These are phyloP conservation scores for Argyrosomus japonicus DNA, from an alignment of 2,113 vertebrate genomes.

Conservation along the genomic window DNA sequence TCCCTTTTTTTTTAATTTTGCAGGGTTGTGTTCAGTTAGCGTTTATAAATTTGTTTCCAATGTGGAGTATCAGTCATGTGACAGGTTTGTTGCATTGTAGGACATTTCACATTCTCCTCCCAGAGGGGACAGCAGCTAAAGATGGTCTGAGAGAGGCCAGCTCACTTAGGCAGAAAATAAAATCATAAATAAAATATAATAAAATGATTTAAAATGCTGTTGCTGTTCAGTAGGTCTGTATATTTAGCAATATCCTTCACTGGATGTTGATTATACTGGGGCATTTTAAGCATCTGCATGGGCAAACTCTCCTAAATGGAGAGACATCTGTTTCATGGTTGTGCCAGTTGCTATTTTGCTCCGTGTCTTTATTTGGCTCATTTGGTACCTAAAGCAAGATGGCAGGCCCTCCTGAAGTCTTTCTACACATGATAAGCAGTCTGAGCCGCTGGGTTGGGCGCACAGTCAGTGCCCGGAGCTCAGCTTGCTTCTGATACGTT, in stretches of 20 bases:
- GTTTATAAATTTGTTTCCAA: constrained; percentile 4
- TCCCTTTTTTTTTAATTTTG: constrained; percentile 9
- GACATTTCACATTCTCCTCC: background rate
- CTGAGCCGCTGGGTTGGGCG: constrained; percentile 31
- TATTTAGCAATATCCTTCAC: constrained; percentile 18
- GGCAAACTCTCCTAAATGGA: constrained; percentile 28
- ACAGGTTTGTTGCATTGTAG: constrained; percentile 5
- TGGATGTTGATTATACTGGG: background rate
- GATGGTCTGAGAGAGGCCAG: background rate
- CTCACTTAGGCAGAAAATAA: constrained; percentile 1
- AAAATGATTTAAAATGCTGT: background rate
- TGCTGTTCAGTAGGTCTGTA: background rate
- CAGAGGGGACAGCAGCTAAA: background rate
- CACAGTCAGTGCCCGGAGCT: constrained; percentile 23
- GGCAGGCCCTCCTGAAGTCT: constrained; percentile 52
- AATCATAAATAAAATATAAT: background rate
- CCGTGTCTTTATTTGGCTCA: constrained; percentile 64
- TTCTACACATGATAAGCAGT: constrained; percentile 58
- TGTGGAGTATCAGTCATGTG: constrained; percentile 2
- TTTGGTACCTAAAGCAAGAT: constrained; percentile 69
- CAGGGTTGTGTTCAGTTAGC: constrained; percentile 24
- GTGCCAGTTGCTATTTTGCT: constrained; percentile 55
- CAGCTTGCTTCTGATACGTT: background rate
- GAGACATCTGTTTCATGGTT: constrained; percentile 57
- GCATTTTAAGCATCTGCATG: constrained; percentile 34